Evolutionary conservation across 2,888 invertebrate species (phyloP), one percentile per base, ranked within the genome.

Genomic region (Trichacis sp.): DNA sequence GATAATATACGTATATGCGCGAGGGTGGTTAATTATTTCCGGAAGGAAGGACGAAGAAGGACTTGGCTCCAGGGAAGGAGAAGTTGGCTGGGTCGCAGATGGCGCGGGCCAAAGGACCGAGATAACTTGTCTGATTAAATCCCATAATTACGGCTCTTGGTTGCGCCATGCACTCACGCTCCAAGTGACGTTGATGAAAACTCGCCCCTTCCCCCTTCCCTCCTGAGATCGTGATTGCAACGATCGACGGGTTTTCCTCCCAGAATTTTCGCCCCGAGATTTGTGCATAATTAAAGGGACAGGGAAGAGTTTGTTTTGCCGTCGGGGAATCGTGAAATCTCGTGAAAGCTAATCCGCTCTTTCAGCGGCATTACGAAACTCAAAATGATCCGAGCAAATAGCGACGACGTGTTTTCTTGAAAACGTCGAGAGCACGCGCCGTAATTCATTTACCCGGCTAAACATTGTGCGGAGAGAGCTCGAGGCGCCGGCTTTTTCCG

Each of bases 71-170:
- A 36, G 24, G 51, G 54, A 69, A 33, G 66, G n/a, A n/a, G n/a
- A n/a, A n/a, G 58, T 64, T 59, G 64, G 40, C 63, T 52, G 60
- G 45, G 50, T 54, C 57, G 47, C 64, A 54, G 62, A 54, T 58
- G 58, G 51, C 45, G n/a, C n/a, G n/a, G 58, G 53, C 45, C 55
- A 45, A 59, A 58, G 61, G 58, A 42, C 47, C 54, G 56, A 59
- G 73, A 73, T 72, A 71, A 69, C 69, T 72, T 71, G 54, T 47
- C 71, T 70, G 70, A 73, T 73, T 71, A 72, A 73, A 70, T 71
- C 64, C 70, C 70, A 70, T 69, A 62, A 62, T 62, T 62, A 54
- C 64, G 51, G 49, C 42, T 54, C 51, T 62, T 50, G 49, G 45
- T 57, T 57, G 50, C 50, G 57, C 51, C n/a, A n/a, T n/a, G n/a